Base-by-base conservation (phyloP, 1,140 invertebrate species). In the Zelostemma sp. region DNA sequence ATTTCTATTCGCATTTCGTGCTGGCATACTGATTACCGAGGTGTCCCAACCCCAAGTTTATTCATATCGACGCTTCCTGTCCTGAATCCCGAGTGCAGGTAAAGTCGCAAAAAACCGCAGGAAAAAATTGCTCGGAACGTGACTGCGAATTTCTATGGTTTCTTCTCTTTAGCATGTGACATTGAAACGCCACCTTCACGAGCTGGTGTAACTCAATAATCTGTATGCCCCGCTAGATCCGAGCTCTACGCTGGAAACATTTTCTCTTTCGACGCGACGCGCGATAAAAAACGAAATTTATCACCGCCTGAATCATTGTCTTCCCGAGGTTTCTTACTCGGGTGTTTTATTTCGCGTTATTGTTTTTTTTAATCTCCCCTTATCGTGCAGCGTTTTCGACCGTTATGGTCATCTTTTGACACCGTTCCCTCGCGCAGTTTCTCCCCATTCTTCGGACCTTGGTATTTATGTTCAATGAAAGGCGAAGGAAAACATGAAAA, bases 141-240 rank as follows among this genome's bases (percentile, higher is more conserved):
- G 68, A 71, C 62, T 66, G 62, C 58, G 55, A 66, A 71, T 62
- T 70, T 62, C 60, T 61, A 72, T 73, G 57, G 41, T 59, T 8
- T 28, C 17, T 11, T 16, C 64, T 74, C 50, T 62, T 71, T 74
- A 72, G 49, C 72, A 74, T 74, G 64, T 68, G 72, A 48, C 72
- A 74, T 72, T 74, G 72, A 68, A 59, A 64, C 51, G 58, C 62
- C 58, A 49, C 51, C 28, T 16, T 53, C 40, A 45, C 1, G 18
- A 28, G 54, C 57, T 41, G 57, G 38, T 57, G 50, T 59, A 46
- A 61, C 47, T 51, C 47, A 60, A 63, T 57, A 53, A 61, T 65
- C 38, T 48, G 57, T 62, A 43, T 55, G 62, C 41, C 18, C 59
- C 55, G 15, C 43, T 15, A 40, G 35, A 12, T 40, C n/a, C 14